phyloP scores from a whole-genome alignment of 2,888 invertebrate species.

The Malthinus seriepunctatus region DNA sequence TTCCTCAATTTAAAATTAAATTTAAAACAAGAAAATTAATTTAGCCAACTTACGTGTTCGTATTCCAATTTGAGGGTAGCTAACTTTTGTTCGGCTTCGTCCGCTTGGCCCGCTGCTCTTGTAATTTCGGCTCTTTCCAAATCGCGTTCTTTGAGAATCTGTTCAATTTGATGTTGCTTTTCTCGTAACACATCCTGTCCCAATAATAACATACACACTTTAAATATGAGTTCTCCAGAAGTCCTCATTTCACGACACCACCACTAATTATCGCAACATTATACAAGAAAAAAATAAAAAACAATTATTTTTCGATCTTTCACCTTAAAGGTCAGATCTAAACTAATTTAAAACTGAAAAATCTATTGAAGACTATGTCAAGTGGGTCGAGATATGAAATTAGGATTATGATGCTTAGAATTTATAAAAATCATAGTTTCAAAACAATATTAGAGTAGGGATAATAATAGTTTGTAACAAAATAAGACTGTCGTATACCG shows the following conservation, averaged over 20 bases:
- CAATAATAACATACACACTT: constrained; percentile 35
- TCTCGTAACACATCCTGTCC: constrained; percentile 85
- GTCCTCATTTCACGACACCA: constrained; percentile 37
- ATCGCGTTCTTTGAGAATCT: constrained; percentile 88
- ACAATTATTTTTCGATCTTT: constrained; percentile 17
- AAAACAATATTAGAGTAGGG: not conserved
- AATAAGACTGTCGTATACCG: too few species aligned
- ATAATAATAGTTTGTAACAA: too few species aligned
- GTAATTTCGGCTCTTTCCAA: constrained; percentile 88
- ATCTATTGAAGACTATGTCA: too few species aligned
- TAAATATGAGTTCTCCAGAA: constrained; percentile 28
- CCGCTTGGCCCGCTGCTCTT: constrained; percentile 78
- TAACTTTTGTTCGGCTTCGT: constrained; percentile 72
- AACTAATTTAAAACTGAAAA: constrained; percentile 15
- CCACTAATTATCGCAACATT: constrained; percentile 26
- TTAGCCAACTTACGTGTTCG: constrained; percentile 59
- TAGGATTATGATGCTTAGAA: too few species aligned
- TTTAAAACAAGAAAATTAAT: too few species aligned
- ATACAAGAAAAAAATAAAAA: not conserved
- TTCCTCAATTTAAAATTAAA: too few species aligned
- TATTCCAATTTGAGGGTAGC: constrained; percentile 65
- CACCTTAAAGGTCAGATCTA: constrained; percentile 21
- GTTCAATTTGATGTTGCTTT: constrained; percentile 93
- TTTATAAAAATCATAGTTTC: too few species aligned
- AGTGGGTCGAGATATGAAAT: too few species aligned